Evolutionary conservation across 92 coral and sea anemone genomes (phyloP), one percentile per base, ranked within the genome.

Genomic region (Bergia puertoricense): DNA sequence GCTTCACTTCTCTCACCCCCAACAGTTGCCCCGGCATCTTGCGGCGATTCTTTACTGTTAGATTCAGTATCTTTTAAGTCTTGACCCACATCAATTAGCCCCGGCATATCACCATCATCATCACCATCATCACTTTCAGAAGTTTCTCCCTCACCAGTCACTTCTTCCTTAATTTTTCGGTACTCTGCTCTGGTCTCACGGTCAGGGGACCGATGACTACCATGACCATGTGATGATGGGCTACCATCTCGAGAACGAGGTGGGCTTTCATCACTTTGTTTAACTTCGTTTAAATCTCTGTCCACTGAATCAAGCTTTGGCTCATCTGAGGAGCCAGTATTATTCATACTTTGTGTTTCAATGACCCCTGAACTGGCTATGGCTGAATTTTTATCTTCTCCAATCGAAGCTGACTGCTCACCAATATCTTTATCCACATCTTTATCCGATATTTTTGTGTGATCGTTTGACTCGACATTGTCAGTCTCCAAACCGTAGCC

Each of bases 151-250:
- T 92, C 96, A 7, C 96, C 96, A 30, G 96, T 94, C 4, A 91
- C 94, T 80, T 96, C 95, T 41, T 88, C 91, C 77, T 92, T 95
- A 5, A 93, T 92, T 74, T 94, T 94, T 39, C 94, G 89, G 86
- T 94, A 94, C 46, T 94, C 95, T 13, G 90, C 95, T 78, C 90
- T 92, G 43, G 94, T 95, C 69, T 95, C 86, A 10, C 92, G 76
- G 86, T 95, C 95, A 16, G 98, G 94, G 11, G 98, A 95, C 54
- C 91, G 88, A 62, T 91, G 94, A 80, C 95, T 95, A n/a, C 98
- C 98, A 86, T 83, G 94, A 46, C 87, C 66, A 84, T 84, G 87
- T 0, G 87, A 84, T 23, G 87, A 15, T 46, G 87, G 67, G 68
- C 77, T 84, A 57, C 87, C 42, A 30, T 84, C 87, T 4, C 38